These are phyloP conservation scores for Amphiprion clarkii DNA, from an alignment of 2,797 vertebrate species.

Conservation along the genomic window DNA sequence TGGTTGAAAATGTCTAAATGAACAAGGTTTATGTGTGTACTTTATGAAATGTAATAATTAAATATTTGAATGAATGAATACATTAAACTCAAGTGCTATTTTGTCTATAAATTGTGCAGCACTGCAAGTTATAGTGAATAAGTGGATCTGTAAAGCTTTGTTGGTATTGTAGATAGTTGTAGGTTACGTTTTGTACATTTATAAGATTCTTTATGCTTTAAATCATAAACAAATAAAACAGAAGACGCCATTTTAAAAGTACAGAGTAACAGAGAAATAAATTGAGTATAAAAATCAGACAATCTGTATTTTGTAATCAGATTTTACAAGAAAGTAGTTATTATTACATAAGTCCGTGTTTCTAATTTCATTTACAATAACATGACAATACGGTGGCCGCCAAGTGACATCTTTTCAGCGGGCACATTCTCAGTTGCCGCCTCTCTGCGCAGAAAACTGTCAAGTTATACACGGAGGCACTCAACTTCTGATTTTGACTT, in stretches of 20 bases:
- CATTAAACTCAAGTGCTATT: not conserved
- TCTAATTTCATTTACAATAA: constrained; percentile 6
- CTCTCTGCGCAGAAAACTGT: constrained; percentile 3
- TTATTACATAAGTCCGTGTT: too few relatives aligned
- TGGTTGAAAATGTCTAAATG: not conserved
- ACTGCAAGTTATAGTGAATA: too few relatives aligned
- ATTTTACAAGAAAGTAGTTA: too few relatives aligned
- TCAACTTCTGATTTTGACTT: not conserved
- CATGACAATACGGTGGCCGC: constrained; percentile 61
- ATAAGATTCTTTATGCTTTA: too few relatives aligned
- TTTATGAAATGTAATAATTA: not conserved
- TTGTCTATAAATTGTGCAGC: not conserved
- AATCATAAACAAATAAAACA: too few relatives aligned
- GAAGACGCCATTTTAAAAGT: too few relatives aligned
- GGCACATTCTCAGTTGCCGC: constrained; percentile 48
- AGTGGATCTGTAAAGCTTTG: too few relatives aligned
- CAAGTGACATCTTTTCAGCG: constrained; percentile 44
- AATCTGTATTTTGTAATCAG: too few relatives aligned
- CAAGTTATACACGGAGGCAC: not conserved
- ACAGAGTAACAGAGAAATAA: not conserved
- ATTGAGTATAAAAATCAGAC: not conserved
- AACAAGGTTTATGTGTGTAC: not conserved
- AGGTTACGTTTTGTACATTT: too few relatives aligned
- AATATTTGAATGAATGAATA: not conserved
- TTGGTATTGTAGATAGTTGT: too few relatives aligned